These are phyloP conservation scores for Heterodera schachtii DNA, from an alignment of 1,140 invertebrate species.

Conservation along the genomic window DNA sequence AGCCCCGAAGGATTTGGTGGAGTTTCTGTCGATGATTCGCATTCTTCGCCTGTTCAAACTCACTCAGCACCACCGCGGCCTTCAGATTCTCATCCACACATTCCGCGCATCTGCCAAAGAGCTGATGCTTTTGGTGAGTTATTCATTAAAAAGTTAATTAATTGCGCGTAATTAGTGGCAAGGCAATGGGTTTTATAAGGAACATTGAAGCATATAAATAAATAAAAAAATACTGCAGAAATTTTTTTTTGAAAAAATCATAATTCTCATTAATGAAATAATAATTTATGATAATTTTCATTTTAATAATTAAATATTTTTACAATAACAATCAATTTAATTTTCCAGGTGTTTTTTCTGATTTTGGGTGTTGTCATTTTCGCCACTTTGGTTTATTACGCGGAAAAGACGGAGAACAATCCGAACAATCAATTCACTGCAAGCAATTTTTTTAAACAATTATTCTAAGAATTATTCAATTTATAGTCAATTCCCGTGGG, in stretches of 20 bases:
- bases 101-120: conserved; percentile 69
- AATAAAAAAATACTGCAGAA: too few species aligned
- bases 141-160: neutral
- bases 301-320: conserved; percentile 9
- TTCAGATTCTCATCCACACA: conserved; percentile 97
- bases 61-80: conserved; percentile 86
- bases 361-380: conserved; percentile 78
- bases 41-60: conserved; percentile 97
- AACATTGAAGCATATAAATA: too few species aligned
- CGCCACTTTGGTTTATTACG: conserved; percentile 94
- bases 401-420: conserved; percentile 78
- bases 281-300: neutral
- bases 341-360: conserved; percentile 79
- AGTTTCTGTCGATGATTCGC: conserved; percentile 97
- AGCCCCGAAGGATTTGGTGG: conserved; percentile 57
- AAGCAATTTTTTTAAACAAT: neutral
- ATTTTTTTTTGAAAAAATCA: too few species aligned
- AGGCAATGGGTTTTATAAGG: too few species aligned
- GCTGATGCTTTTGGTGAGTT: conserved; percentile 43
- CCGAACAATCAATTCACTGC: conserved; percentile 64
- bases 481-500: conserved; percentile 66
- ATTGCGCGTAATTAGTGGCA: neutral
- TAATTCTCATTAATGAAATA: too few species aligned
- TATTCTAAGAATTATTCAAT: neutral
- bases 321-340: neutral